Percentiles rank a stretch among this genome's conserved stretches.
phyloP scores from a whole-genome alignment of 2,113 vertebrate species.

The Hippoglossus stenolepis region DNA sequence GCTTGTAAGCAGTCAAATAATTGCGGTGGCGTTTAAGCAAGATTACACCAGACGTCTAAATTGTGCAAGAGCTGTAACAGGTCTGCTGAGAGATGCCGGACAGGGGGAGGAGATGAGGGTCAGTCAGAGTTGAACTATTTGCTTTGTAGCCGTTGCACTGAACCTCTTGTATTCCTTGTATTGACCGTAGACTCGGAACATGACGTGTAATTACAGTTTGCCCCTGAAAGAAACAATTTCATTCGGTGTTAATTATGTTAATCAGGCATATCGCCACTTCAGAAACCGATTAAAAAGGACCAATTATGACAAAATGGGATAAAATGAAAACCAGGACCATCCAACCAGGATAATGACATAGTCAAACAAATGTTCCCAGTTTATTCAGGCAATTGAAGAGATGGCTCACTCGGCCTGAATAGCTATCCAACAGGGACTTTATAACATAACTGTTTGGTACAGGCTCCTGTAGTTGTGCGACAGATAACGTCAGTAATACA shows the following conservation, averaged over 20 bases:
- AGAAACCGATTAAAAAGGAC: background rate
- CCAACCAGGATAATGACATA: too few relatives aligned
- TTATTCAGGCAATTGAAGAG: conserved; percentile 2
- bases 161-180: background rate
- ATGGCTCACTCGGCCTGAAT: too few relatives aligned
- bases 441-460: background rate
- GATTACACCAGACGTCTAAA: background rate
- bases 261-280: too few relatives aligned
- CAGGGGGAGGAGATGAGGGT: background rate
- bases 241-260: too few relatives aligned
- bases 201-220: background rate
- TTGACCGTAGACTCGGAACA: background rate
- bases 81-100: background rate
- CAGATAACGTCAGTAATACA: background rate
- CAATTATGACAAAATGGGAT: background rate
- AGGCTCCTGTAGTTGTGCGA: background rate
- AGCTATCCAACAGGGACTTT: background rate
- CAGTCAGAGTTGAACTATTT: too few relatives aligned
- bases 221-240: too few relatives aligned
- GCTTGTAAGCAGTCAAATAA: background rate
- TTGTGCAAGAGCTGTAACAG: background rate
- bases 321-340: too few relatives aligned
- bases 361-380: background rate
- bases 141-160: too few relatives aligned
- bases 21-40: background rate